These are phyloP conservation scores for Temnothorax longispinosus DNA, from an alignment of 1,140 invertebrate species.

Conservation along the genomic window DNA sequence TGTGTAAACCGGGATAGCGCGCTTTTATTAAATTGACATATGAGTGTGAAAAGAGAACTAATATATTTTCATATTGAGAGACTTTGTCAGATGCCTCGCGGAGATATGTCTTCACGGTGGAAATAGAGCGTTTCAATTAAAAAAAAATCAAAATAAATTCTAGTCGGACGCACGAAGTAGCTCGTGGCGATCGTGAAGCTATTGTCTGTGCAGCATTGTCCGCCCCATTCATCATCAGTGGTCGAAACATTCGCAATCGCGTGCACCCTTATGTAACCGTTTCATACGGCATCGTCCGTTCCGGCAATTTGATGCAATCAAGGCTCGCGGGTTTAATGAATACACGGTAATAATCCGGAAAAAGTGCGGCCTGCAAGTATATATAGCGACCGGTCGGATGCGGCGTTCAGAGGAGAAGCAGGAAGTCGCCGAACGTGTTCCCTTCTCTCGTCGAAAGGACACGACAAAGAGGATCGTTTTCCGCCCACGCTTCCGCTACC, in stretches of 20 bases:
- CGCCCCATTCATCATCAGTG: not conserved
- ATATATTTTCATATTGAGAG: not conserved
- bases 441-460: not conserved
- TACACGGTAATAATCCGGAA: slow-evolving; percentile 44
- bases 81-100: not conserved
- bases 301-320: slow-evolving; percentile 62
- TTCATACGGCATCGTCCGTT: slow-evolving; percentile 41
- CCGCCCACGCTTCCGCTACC: slow-evolving; percentile 74
- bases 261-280: slow-evolving; percentile 19
- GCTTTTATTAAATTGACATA: not conserved
- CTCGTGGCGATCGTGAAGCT: not conserved
- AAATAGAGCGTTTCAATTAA: slow-evolving; percentile 25
- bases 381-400: not conserved
- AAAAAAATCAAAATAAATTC: not conserved
- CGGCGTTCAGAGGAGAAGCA: not conserved
- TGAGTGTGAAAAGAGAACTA: not conserved
- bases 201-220: not conserved
- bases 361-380: slow-evolving; percentile 23
- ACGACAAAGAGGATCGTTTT: slow-evolving; percentile 72
- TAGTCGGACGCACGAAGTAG: slow-evolving; percentile 19
- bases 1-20: not conserved
- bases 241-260: slow-evolving; percentile 12
- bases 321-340: slow-evolving; percentile 43
- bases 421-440: slow-evolving; percentile 8
- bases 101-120: not conserved